Evolutionary conservation across 1,140 invertebrate genomes (phyloP).

Genomic region (Popillia japonica): DNA sequence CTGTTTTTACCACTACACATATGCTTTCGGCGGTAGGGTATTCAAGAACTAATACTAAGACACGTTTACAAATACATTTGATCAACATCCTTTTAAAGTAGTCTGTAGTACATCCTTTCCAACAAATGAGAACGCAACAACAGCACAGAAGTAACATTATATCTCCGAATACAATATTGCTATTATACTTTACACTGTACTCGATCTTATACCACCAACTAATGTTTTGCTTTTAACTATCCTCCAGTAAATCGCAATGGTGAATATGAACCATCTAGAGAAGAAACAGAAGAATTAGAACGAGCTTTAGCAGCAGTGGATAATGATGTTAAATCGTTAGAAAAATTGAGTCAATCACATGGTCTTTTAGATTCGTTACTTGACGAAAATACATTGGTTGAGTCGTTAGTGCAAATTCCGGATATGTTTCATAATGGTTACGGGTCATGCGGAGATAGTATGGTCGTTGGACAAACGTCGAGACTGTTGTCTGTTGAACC

Average conservation of each 20-base stretch:
- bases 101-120: no score
- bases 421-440: constrained; percentile 59
- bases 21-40: no score
- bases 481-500: constrained; percentile 57
- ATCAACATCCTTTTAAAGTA: no score
- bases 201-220: no score
- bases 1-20: no score
- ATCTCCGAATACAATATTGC: no score
- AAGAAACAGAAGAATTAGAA: constrained; percentile 85
- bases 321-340: constrained; percentile 77
- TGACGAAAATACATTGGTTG: constrained; percentile 57
- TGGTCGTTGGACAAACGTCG: constrained; percentile 56
- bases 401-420: constrained; percentile 58
- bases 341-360: constrained; percentile 74
- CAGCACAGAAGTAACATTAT: no score
- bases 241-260: constrained; percentile 74
- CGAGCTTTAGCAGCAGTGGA: constrained; percentile 83
- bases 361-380: constrained; percentile 63
- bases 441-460: constrained; percentile 55
- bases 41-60: no score
- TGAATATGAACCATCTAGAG: constrained; percentile 75
- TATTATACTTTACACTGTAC: no score
- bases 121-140: no score
- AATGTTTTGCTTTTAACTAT: no score
- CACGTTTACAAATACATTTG: no score